Base-by-base conservation (phyloP, 2,113 vertebrate species). In the Scophthalmus maximus region DNA sequence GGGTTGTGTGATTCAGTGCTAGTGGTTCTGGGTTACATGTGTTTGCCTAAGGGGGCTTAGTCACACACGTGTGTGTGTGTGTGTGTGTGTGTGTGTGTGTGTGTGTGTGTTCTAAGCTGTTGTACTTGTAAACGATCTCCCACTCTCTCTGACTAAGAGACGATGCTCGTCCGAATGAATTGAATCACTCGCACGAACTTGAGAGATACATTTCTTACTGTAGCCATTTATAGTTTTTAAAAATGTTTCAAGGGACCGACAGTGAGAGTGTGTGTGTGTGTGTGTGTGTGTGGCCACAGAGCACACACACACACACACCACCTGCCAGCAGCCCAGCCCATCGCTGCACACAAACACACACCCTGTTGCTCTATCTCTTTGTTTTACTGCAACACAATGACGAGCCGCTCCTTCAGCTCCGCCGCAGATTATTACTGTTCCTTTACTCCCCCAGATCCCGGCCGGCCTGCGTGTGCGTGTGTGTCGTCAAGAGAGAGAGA, bases 11-110 rank as follows among this genome's bases (percentile, higher is more conserved):
- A 87, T 80, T 88, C 82, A 86, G 82, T 53, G 77, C 53, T 73
- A n/a, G 58, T 64, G 80, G 79, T 78, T 87, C 53, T 82, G 62
- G 83, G 83, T 79, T 83, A 72, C 77, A 85, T 91, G 82, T 90
- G 86, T 92, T 88, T 87, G 83, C 88, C 78, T 81, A 81, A 69
- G 65, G 44, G 66, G 77, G 55, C 63, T 92, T 89, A 88, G 90
- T 93, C 89, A 89, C 80, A 63, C 55, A 55, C 72, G 78, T 25
- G 73, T 73, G 61, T 78, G 74, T 85, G 79, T 22, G 72, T 70
- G 60, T 79, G 76, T 83, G 53, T 76, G 12, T 34, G 22, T 22
- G 12, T 49, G 46, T 49, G n/a, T 22, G 47, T 23, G n/a, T 49
- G 8, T 49, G 7, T 22, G 6, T n/a, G 40, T 46, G 44, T 46